Conservation (phyloP, 2,888 invertebrate genomes). For the Lepas anatifera region DNA sequence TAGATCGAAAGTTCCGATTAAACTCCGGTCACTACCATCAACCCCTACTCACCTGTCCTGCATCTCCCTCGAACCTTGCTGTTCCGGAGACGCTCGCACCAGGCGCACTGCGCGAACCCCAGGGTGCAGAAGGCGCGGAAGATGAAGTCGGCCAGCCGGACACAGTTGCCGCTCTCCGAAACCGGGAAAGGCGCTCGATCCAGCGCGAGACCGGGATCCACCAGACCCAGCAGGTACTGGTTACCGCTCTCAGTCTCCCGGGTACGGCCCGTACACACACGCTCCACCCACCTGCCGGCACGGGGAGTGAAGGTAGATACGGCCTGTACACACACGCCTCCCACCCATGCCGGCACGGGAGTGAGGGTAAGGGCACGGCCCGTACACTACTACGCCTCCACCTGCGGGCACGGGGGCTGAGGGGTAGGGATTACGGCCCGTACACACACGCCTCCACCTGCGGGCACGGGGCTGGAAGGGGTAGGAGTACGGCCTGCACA, state of each 20-base stretch:
- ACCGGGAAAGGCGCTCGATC: constrained; percentile 25
- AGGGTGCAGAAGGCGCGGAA: constrained; percentile 27
- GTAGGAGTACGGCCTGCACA: too few relatives aligned
- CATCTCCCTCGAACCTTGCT: neutral
- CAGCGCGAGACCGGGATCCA: constrained; percentile 28
- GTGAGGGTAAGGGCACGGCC: constrained; percentile 26
- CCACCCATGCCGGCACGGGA: constrained; percentile 26
- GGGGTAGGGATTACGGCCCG: too few relatives aligned
- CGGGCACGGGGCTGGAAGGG: too few relatives aligned
- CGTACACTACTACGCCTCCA: constrained; percentile 27
- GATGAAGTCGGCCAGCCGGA: constrained; percentile 26
- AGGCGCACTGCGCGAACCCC: constrained; percentile 27
- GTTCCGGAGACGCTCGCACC: neutral
- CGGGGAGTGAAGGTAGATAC: constrained; percentile 24
- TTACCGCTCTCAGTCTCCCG: constrained; percentile 24
- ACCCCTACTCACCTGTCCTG: constrained; percentile 14
- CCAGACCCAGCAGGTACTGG: constrained; percentile 25
- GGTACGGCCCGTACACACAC: constrained; percentile 27
- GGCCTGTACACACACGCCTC: too few relatives aligned
- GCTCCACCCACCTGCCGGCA: constrained; percentile 26
- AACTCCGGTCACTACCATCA: constrained; percentile 15
- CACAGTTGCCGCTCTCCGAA: constrained; percentile 20
- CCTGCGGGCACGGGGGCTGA: constrained; percentile 20
- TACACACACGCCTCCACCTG: too few relatives aligned
- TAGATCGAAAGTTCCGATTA: too few relatives aligned